Evolutionary conservation across 1,140 invertebrate genomes (phyloP).

Genomic region (Platyscapa corneri): DNA sequence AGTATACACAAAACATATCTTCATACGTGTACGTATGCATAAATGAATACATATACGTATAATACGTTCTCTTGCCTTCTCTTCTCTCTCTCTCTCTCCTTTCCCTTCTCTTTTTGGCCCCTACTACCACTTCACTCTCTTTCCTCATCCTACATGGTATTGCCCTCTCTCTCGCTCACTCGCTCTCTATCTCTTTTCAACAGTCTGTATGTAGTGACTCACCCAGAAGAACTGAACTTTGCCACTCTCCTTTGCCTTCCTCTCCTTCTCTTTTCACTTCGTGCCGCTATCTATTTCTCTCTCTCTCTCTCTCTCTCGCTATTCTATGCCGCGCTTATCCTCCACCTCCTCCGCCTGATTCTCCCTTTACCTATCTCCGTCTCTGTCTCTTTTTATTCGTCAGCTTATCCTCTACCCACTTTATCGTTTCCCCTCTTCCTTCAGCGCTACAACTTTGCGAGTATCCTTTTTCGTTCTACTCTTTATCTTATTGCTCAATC

Average conservation of each 20-base stretch:
- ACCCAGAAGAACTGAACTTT: slow-evolving; percentile 49
- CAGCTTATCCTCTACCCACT: slow-evolving; percentile 31
- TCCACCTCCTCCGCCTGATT: slow-evolving; percentile 21
- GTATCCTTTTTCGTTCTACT: slow-evolving; percentile 50
- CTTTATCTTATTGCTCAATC: slow-evolving; percentile 30
- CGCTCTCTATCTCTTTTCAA: slow-evolving; percentile 46
- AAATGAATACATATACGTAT: slow-evolving; percentile 18
- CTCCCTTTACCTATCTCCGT: slow-evolving; percentile 26
- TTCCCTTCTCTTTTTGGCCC: slow-evolving; percentile 54
- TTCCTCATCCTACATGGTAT: slow-evolving; percentile 40
- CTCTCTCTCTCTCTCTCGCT: slow-evolving; percentile 44
- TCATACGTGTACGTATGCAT: background rate
- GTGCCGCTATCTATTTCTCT: slow-evolving; percentile 33
- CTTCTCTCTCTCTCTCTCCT: slow-evolving; percentile 42
- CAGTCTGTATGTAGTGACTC: slow-evolving; percentile 36
- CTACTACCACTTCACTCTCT: slow-evolving; percentile 48
- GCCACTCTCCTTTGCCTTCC: slow-evolving; percentile 49
- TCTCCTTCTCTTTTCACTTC: slow-evolving; percentile 43
- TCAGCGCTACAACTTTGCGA: slow-evolving; percentile 37
- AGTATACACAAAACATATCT: slow-evolving; percentile 29
- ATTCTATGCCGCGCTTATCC: slow-evolving; percentile 43
- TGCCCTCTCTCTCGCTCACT: slow-evolving; percentile 41
- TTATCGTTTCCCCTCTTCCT: slow-evolving; percentile 28
- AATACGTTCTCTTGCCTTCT: slow-evolving; percentile 50
- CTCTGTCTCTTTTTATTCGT: slow-evolving; percentile 39